These are phyloP conservation scores for Sarcophaga caerulescens DNA, from an alignment of 2,888 invertebrate species.

Conservation along the genomic window DNA sequence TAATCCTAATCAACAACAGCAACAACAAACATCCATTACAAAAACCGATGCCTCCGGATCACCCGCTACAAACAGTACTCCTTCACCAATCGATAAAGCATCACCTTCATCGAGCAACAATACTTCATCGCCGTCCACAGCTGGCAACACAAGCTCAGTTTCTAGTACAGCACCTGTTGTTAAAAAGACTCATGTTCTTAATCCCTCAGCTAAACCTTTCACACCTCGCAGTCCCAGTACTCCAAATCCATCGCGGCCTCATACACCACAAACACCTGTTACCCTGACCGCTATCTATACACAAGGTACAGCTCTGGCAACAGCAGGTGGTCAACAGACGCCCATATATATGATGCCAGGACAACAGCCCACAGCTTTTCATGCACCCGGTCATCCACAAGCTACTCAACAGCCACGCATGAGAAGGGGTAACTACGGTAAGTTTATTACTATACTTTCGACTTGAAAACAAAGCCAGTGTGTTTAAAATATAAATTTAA, in stretches of 20 bases:
- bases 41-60: slow-evolving; percentile 70
- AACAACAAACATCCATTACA: slow-evolving; percentile 62
- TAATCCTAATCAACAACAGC: slow-evolving; percentile 72
- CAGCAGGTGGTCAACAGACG: slow-evolving; percentile 77
- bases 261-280: slow-evolving; percentile 91
- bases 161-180: slow-evolving; percentile 70
- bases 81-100: slow-evolving; percentile 49
- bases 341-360: slow-evolving; percentile 80
- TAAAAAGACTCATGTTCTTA: slow-evolving; percentile 88
- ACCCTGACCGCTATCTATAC: slow-evolving; percentile 78
- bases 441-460: slow-evolving; percentile 47
- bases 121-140: slow-evolving; percentile 65
- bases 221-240: slow-evolving; percentile 88
- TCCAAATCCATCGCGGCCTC: slow-evolving; percentile 86
- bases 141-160: slow-evolving; percentile 72
- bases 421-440: slow-evolving; percentile 80
- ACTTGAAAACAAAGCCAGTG: too few species aligned
- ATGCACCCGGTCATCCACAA: slow-evolving; percentile 79
- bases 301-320: slow-evolving; percentile 76
- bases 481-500: too few species aligned
- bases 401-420: slow-evolving; percentile 79
- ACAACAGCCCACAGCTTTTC: slow-evolving; percentile 78
- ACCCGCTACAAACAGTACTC: slow-evolving; percentile 62
- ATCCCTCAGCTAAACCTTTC: slow-evolving; percentile 94
- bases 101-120: slow-evolving; percentile 27